A percentile compares a stretch with the other conserved stretches of the same genome.
phyloP scores from a whole-genome alignment of 2,888 invertebrate genomes.

The Caradrina kadenii region DNA sequence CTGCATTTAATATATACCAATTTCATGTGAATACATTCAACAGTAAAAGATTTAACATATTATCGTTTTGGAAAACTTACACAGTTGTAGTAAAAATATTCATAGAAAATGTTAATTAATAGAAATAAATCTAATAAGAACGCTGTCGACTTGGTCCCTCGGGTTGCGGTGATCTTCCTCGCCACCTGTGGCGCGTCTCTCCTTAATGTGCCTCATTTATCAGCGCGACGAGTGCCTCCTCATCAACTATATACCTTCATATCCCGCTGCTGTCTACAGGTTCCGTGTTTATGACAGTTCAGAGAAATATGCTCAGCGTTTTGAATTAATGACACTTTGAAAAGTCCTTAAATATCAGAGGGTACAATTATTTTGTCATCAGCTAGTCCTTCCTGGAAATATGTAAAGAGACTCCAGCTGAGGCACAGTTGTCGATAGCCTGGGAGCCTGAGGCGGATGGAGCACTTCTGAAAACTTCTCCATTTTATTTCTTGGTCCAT shows the following conservation, averaged over 20 bases:
- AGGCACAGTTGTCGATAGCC: conserved; percentile 33
- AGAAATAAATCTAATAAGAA: conserved; percentile 11
- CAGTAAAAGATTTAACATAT: not conserved
- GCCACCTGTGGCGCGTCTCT: conserved; percentile 56
- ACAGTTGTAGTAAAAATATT: conserved; percentile 13
- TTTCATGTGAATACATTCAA: not conserved
- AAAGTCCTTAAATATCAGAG: conserved; percentile 9
- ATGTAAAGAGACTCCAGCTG: conserved; percentile 29
- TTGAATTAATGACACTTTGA: conserved; percentile 18
- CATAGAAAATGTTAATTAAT: conserved; percentile 37
- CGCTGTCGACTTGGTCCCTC: conserved; percentile 3
- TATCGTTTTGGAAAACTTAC: conserved; percentile 2
- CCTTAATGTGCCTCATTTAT: conserved; percentile 58
- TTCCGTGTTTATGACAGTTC: conserved; percentile 41
- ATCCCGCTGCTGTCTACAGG: conserved; percentile 11
- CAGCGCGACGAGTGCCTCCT: conserved; percentile 33
- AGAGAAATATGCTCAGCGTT: conserved; percentile 16
- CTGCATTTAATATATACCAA: not conserved
- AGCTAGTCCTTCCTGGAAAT: conserved; percentile 30
- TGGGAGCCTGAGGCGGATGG: conserved; percentile 38
- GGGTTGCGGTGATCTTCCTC: conserved; percentile 26
- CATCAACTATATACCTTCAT: conserved; percentile 22
- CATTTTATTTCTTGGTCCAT: conserved; percentile 26
- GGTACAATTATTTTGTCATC: conserved; percentile 1
- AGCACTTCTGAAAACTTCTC: conserved; percentile 25